phyloP scores from a whole-genome alignment of 1,140 invertebrate species.

The Brachionus manjavacas region DNA sequence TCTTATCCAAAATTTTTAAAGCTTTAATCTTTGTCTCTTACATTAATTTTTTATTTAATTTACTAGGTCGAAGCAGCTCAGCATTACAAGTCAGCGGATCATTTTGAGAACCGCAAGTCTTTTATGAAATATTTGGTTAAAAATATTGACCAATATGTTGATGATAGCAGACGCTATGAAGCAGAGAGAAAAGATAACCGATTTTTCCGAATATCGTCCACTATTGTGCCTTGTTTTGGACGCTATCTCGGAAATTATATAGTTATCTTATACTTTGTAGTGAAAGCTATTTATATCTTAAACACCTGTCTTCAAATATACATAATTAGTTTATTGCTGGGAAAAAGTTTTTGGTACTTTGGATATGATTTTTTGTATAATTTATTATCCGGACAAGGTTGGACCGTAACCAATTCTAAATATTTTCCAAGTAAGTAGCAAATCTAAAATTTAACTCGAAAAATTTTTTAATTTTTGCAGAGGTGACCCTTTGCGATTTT shows the following conservation, averaged over 20 bases:
- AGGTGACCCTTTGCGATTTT: slow-evolving; percentile 42
- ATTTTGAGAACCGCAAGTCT: slow-evolving; percentile 29
- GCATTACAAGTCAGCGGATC: slow-evolving; percentile 39
- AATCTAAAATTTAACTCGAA: background rate
- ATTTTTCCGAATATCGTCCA: slow-evolving; percentile 43
- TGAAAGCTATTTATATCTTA: slow-evolving; percentile 59
- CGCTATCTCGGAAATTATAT: slow-evolving; percentile 60
- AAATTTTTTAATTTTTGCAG: background rate
- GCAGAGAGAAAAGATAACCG: slow-evolving; percentile 1
- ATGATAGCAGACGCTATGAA: slow-evolving; percentile 22
- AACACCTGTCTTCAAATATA: slow-evolving; percentile 60
- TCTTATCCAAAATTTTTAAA: too few species aligned
- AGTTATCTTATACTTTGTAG: slow-evolving; percentile 57
- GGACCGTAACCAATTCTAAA: slow-evolving; percentile 39
- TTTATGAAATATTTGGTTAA: slow-evolving; percentile 41
- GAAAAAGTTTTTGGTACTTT: slow-evolving; percentile 51
- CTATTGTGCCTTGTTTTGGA: slow-evolving; percentile 45
- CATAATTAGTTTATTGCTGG: slow-evolving; percentile 59
- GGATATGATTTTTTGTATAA: slow-evolving; percentile 31
- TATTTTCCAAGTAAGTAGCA: slow-evolving; percentile 35
- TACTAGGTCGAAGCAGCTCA: slow-evolving; percentile 28
- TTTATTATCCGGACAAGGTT: background rate
- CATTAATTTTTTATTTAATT: background rate
- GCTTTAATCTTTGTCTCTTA: too few species aligned
- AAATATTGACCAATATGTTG: slow-evolving; percentile 42